Conservation (phyloP, 2,888 invertebrate species). For the Acronicta aceris region DNA sequence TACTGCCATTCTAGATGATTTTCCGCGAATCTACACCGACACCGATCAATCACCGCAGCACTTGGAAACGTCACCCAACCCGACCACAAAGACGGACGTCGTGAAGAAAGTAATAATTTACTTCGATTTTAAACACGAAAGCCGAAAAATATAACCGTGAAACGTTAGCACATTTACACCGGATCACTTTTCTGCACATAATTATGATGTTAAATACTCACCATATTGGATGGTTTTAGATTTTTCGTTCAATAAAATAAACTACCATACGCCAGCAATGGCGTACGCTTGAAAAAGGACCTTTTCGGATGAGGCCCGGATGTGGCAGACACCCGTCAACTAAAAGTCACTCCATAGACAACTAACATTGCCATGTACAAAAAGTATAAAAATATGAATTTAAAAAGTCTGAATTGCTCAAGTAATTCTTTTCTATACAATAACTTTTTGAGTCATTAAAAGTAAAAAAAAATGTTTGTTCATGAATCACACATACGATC, state of each 20-base stretch:
- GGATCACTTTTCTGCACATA: conserved; percentile 73
- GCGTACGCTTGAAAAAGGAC: conserved; percentile 96
- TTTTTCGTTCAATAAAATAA: conserved; percentile 91
- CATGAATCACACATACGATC: no score
- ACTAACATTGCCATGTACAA: conserved; percentile 56
- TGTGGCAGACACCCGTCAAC: conserved; percentile 73
- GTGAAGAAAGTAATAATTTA: conserved; percentile 64
- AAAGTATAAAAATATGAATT: not conserved
- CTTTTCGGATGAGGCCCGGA: conserved; percentile 75
- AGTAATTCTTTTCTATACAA: no score
- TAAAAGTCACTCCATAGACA: conserved; percentile 70
- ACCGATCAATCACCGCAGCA: conserved; percentile 71
- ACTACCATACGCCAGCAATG: conserved; percentile 96
- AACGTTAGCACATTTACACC: conserved; percentile 65
- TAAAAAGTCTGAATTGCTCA: no score
- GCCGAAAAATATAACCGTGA: conserved; percentile 73
- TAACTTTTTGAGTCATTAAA: no score
- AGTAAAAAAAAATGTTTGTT: no score
- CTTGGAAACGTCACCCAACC: conserved; percentile 85
- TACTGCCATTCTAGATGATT: conserved; percentile 18
- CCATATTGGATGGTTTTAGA: conserved; percentile 96
- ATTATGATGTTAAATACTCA: conserved; percentile 86
- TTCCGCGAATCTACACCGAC: conserved; percentile 52
- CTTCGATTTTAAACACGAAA: conserved; percentile 60
- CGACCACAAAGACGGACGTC: conserved; percentile 77